Base-by-base conservation (phyloP, 2,113 vertebrate genomes). In the Saimiri boliviensis region DNA sequence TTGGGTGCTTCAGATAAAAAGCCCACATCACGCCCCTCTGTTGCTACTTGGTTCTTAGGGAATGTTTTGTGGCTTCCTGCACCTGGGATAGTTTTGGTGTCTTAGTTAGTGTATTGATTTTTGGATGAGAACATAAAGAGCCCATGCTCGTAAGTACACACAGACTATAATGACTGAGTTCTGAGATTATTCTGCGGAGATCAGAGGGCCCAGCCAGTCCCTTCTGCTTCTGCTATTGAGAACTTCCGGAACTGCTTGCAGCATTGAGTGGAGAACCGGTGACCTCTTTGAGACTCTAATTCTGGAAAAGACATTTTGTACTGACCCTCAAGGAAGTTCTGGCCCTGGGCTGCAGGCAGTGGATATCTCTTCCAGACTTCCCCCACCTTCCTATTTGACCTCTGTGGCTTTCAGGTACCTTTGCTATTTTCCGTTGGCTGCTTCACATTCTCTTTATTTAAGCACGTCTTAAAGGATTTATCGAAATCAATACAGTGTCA, bases 151-250 rank as follows among this genome's bases (percentile, higher is more conserved):
- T 7, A 17, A 42, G 5, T 9, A 37, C 9, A 77, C 23, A 20
- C 8, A 47, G 60, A 20, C 52, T 1, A 30, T 25, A 17, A 47
- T 42, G 40, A 20, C 12, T 12, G 8, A 10, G 52, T 37, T 47
- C 56, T 17, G 0, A 45, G 68, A 16, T 2, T 8, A 16, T 71
- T 32, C 58, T n/a, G 37, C 14, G 63, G 66, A 71, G 47, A 20
- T 12, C 23, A 37, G 74, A 8, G 1, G 2, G 0, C 3, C 19
- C 2, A 2, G 45, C 5, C 8, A 35, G 49, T 6, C 7, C 5
- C 5, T 25, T 8, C 54, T 42, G 14, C 37, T 32, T 27, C 32
- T 52, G 10, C 42, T 0, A 9, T 0, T 52, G 47, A 37, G 32
- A 11, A 25, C 23, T 16, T 16, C 4, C 4, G 10, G 32, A 49